Conservation (phyloP, 2,888 invertebrate genomes). For the Meliscaeva auricollis region DNA sequence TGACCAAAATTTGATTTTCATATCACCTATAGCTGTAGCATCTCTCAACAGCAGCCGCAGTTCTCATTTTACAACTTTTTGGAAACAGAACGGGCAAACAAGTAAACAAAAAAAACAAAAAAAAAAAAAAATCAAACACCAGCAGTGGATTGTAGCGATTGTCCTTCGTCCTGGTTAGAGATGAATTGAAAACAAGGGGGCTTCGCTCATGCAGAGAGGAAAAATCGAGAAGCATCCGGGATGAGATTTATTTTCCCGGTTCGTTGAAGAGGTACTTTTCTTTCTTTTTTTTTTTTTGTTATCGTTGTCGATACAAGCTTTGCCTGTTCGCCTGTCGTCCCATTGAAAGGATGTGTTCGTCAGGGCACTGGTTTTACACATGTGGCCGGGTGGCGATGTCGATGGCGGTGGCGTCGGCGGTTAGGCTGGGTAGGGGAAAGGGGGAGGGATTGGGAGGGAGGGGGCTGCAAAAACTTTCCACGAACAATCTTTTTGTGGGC, state of each 20-base stretch:
- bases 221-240: constrained; percentile 57
- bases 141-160: constrained; percentile 33
- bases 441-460: too few species aligned
- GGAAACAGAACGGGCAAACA: background rate
- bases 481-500: constrained; percentile 69
- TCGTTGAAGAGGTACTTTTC: constrained; percentile 22
- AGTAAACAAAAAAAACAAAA: background rate
- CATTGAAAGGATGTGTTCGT: constrained; percentile 44
- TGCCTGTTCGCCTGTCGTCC: constrained; percentile 47
- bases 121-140: constrained; percentile 24
- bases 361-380: constrained; percentile 40
- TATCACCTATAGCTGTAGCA: constrained; percentile 41
- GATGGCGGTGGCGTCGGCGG: background rate
- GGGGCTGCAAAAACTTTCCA: constrained; percentile 41
- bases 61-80: constrained; percentile 67
- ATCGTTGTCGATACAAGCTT: constrained; percentile 57
- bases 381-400: constrained; percentile 29
- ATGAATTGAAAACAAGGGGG: constrained; percentile 55
- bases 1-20: constrained; percentile 72
- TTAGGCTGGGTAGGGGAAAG: too few species aligned
- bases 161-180: constrained; percentile 46
- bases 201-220: constrained; percentile 37
- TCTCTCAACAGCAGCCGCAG: constrained; percentile 59
- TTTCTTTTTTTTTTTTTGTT: constrained; percentile 9
- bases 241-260: constrained; percentile 59